These are phyloP conservation scores for Parapristionchus giblindavisi DNA, from an alignment of 2,888 invertebrate species.

Conservation along the genomic window DNA sequence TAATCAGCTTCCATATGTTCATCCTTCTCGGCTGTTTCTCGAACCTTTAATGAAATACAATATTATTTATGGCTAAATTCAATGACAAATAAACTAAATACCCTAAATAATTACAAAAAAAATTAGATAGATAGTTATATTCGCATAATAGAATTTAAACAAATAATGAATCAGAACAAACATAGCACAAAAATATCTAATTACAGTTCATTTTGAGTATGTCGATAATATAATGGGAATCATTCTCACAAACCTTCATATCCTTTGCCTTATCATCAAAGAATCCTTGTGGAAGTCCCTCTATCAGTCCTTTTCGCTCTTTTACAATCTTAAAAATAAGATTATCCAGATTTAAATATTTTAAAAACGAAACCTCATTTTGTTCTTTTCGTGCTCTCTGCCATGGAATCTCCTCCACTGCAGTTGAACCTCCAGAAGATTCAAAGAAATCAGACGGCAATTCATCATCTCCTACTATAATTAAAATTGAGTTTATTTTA, in stretches of 20 bases:
- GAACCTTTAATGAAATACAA: slow-evolving; percentile 39
- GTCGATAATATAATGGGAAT: too few relatives aligned
- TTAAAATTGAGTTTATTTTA: neutral
- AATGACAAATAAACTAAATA: too few relatives aligned
- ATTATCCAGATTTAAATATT: neutral
- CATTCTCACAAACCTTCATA: slow-evolving; percentile 37
- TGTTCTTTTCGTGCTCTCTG: slow-evolving; percentile 43
- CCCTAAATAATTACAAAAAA: too few relatives aligned
- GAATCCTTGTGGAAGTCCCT: slow-evolving; percentile 56
- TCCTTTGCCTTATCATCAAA: slow-evolving; percentile 58
- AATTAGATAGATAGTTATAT: too few relatives aligned
- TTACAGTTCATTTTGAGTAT: too few relatives aligned
- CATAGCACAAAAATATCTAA: too few relatives aligned
- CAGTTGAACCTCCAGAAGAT: slow-evolving; percentile 14
- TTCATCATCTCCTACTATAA: neutral
- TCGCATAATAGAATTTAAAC: too few relatives aligned
- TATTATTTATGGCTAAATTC: too few relatives aligned
- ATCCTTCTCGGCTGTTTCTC: slow-evolving; percentile 42
- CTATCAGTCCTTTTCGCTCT: slow-evolving; percentile 45
- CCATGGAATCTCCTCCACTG: slow-evolving; percentile 40
- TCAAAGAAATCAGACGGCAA: slow-evolving; percentile 45
- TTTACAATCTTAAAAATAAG: slow-evolving; percentile 11
- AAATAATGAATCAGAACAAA: too few relatives aligned
- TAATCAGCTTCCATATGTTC: slow-evolving; percentile 44
- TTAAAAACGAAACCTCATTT: slow-evolving; percentile 11